phyloP scores from a whole-genome alignment of 2,113 vertebrate genomes.

The Cryptotis parvus region DNA sequence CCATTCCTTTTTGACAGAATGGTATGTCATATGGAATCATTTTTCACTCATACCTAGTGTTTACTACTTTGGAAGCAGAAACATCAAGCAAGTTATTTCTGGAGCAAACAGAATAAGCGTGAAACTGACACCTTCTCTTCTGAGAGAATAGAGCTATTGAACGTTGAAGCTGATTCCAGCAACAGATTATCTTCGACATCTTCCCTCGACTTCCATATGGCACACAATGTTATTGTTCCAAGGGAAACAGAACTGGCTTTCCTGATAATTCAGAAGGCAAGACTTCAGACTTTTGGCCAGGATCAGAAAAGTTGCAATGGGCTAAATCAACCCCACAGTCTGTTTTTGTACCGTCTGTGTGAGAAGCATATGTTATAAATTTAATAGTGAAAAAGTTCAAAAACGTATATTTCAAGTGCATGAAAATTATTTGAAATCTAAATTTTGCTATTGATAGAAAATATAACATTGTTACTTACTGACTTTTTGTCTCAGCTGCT shows the following conservation, averaged over 20 bases:
- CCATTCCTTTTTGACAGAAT: neutral
- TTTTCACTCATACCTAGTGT: slow-evolving; percentile 38
- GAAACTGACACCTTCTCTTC: neutral
- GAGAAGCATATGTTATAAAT: neutral
- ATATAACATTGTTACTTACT: neutral
- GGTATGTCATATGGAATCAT: neutral
- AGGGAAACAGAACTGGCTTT: neutral
- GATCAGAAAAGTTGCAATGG: neutral
- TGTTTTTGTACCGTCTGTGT: neutral
- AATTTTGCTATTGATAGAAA: neutral
- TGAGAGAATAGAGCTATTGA: neutral
- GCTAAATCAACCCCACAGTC: neutral
- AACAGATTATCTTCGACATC: slow-evolving; percentile 21
- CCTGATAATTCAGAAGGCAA: neutral
- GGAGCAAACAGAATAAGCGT: neutral
- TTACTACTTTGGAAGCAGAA: slow-evolving; percentile 47
- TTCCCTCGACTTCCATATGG: slow-evolving; percentile 1
- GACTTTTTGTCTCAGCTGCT: neutral
- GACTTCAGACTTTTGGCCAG: neutral
- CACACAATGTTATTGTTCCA: neutral
- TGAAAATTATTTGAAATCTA: slow-evolving; percentile 42
- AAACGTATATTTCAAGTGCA: neutral
- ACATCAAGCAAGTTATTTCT: slow-evolving; percentile 60
- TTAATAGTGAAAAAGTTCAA: neutral
- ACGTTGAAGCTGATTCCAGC: neutral